Percentiles rank a stretch among this genome's conserved stretches.
These are phyloP conservation scores for Sebastes nivosus DNA, from an alignment of 2,797 vertebrate genomes.

Conservation along the genomic window DNA sequence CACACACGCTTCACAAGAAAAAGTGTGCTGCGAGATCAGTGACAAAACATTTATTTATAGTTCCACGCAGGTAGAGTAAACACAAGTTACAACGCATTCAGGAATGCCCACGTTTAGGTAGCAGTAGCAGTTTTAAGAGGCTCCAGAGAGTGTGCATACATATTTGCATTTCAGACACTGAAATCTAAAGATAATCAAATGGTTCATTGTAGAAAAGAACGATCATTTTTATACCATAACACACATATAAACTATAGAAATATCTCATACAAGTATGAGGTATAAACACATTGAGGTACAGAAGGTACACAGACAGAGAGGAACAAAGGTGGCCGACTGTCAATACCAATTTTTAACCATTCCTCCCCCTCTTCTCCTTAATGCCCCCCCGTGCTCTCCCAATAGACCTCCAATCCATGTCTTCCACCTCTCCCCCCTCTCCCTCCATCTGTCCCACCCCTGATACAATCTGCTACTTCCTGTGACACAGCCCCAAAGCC, in stretches of 20 bases:
- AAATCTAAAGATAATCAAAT: background rate
- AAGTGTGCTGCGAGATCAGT: background rate
- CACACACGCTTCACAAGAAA: background rate
- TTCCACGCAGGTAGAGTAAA: background rate
- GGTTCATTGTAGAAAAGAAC: background rate
- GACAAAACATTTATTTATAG: constrained; percentile 40
- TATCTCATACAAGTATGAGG: background rate
- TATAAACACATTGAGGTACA: background rate
- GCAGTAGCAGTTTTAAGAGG: background rate
- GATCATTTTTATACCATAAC: background rate
- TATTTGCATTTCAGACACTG: background rate
- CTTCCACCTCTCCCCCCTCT: constrained; percentile 57
- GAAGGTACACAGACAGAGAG: background rate
- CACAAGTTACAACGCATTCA: background rate
- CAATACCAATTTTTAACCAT: constrained; percentile 8
- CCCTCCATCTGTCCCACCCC: constrained; percentile 70
- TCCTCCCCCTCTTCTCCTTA: constrained; percentile 41
- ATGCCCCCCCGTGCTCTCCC: constrained; percentile 31
- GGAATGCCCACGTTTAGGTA: constrained; percentile 3
- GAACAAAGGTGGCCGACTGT: constrained; percentile 11
- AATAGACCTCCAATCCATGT: constrained; percentile 66
- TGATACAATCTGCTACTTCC: constrained; percentile 84
- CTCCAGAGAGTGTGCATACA: background rate
- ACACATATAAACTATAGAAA: background rate
- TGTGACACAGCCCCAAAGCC: constrained; percentile 75